A percentile compares a stretch with the other conserved stretches of the same genome.
Evolutionary conservation across 2,797 vertebrate genomes (phyloP).

Genomic region (Schizopygopsis malacanthus): DNA sequence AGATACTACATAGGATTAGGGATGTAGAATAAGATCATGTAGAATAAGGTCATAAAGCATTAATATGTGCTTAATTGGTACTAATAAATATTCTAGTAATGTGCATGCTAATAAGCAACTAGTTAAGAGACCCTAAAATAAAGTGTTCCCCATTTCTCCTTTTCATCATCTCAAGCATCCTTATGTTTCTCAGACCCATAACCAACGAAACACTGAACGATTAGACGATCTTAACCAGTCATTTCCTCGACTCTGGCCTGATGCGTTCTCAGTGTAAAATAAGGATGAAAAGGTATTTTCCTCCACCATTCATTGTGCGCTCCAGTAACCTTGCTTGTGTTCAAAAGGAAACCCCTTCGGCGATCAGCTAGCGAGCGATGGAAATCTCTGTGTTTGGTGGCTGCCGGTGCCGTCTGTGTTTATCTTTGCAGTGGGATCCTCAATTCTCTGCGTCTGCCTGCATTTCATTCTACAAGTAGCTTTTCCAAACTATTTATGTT

Average conservation of each 20-base stretch:
- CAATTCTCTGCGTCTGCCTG: background rate
- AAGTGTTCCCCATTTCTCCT: background rate
- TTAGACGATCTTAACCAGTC: background rate
- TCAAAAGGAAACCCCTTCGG: background rate
- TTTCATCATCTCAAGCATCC: background rate
- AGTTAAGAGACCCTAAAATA: no score
- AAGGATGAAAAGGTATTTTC: background rate
- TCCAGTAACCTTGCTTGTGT: background rate
- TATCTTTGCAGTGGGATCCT: constrained; percentile 16
- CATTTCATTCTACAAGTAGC: constrained; percentile 26
- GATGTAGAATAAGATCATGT: no score
- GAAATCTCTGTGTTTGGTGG: background rate
- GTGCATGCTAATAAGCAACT: no score
- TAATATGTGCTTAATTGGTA: no score
- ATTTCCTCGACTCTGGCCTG: background rate
- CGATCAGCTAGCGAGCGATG: background rate
- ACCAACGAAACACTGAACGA: background rate
- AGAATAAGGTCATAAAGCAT: no score
- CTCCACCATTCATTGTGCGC: background rate
- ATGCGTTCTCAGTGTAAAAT: background rate
- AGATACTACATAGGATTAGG: no score
- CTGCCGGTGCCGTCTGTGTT: background rate
- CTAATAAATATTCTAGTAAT: no score
- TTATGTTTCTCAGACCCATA: background rate
- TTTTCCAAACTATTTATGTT: constrained; percentile 16